Base-by-base conservation (phyloP, 2,113 vertebrate genomes). In the Scalopus aquaticus region DNA sequence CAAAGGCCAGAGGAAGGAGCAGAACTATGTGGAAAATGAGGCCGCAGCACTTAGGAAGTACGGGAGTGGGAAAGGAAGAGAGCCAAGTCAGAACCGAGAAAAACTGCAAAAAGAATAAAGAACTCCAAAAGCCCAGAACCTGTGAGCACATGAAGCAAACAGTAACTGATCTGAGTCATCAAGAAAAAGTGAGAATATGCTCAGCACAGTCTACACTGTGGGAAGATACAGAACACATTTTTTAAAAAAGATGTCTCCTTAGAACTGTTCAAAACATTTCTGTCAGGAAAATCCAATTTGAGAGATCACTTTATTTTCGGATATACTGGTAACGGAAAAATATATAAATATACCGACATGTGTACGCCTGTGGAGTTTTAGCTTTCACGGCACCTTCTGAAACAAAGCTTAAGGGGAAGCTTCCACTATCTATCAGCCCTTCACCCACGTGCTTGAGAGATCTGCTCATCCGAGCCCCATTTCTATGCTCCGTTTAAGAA, bases 401-500 rank as follows among this genome's bases (percentile, higher is more conserved):
- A 64, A 77, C 12, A 32, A 28, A 76, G 54, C 42, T 56, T 2
- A 28, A 49, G 67, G 58, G 35, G 42, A 69, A 46, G 72, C 0
- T 0, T 2, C 15, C 0, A 1, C 7, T 28, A n/a, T 5, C 46
- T 44, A 5, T 22, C 7, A 19, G 76, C 24, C 32, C 39, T 49
- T 67, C 56, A 32, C 11, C n/a, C 32, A 35, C 9, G 10, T 7
- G 24, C 58, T 76, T 46, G 54, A 72, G 37, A 39, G 46, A 79
- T 73, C 91, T 35, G 88, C 79, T 83, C 76, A 56, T 4, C 39
- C 54, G n/a, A 87, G 94, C 79, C 92, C 44, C 19, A 30, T 95
- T 90, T 97, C 65, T 37, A 58, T 2, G 26, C 24, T 90, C 58
- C 76, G 51, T 74, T 17, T 62, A 93, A 95, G 89, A 72, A 95